A percentile compares a stretch with the other conserved stretches of the same genome.
phyloP scores from a whole-genome alignment of 2,797 vertebrate genomes.

The Myotis pilosus region DNA sequence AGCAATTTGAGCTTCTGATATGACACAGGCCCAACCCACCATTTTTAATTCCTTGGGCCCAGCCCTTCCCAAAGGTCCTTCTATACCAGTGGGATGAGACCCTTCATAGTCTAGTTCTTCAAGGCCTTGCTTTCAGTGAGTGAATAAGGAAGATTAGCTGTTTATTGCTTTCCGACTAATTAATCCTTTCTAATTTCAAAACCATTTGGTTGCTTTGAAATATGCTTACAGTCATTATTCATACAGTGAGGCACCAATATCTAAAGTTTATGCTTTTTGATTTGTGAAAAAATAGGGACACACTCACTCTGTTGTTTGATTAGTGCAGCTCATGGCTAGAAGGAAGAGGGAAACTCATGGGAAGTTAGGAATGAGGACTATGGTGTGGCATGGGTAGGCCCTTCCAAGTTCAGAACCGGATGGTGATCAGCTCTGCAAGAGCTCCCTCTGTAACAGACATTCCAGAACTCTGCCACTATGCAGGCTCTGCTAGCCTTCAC shows the following conservation, averaged over 20 bases:
- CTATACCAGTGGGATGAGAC: no score
- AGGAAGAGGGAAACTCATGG: neutral
- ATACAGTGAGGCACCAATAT: neutral
- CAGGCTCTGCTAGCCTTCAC: neutral
- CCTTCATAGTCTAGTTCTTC: neutral
- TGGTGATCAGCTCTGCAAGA: neutral
- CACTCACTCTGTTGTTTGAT: neutral
- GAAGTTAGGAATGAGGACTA: neutral
- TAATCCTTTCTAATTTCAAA: neutral
- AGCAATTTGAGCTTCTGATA: neutral
- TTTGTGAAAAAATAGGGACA: neutral
- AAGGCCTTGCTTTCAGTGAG: neutral
- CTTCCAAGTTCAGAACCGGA: neutral
- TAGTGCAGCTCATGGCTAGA: neutral
- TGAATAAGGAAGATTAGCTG: neutral
- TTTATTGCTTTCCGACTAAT: constrained; percentile 20
- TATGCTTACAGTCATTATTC: neutral
- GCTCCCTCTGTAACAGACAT: neutral
- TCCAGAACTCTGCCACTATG: neutral
- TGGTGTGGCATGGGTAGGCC: no score
- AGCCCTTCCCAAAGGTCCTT: neutral
- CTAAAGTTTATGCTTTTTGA: neutral
- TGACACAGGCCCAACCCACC: neutral
- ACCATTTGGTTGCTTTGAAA: constrained; percentile 1
- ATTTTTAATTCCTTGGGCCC: neutral